Evolutionary conservation across 2,888 invertebrate species (phyloP).

Genomic region (Slavum lentiscoides): DNA sequence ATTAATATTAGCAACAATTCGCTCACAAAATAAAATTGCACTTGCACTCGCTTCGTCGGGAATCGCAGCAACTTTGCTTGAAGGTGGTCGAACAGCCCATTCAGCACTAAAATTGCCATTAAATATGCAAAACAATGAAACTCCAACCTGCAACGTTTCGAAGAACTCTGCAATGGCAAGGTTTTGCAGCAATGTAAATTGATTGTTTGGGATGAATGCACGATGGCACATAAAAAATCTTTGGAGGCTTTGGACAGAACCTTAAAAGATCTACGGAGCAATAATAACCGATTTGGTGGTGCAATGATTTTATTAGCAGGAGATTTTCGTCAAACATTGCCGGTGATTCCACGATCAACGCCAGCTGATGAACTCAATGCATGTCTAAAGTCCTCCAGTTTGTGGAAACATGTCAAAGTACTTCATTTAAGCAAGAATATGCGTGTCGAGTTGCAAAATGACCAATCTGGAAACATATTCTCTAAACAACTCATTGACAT

Average conservation of each 20-base stretch:
- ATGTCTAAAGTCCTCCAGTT: conserved; percentile 54
- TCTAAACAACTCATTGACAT: neutral
- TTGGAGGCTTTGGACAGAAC: conserved; percentile 58
- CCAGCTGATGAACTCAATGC: conserved; percentile 50
- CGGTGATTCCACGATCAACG: conserved; percentile 56
- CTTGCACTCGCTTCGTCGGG: too few species aligned
- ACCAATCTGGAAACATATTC: conserved; percentile 7
- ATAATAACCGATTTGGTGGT: too few species aligned
- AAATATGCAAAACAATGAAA: too few species aligned
- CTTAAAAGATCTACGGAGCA: neutral
- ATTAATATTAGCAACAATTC: too few species aligned
- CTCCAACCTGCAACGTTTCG: too few species aligned
- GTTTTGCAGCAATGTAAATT: conserved; percentile 54
- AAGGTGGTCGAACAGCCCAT: too few species aligned
- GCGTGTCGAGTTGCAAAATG: conserved; percentile 27
- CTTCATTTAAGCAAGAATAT: conserved; percentile 31
- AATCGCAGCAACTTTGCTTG: too few species aligned
- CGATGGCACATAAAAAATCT: conserved; percentile 59
- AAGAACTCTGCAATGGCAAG: too few species aligned
- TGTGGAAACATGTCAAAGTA: conserved; percentile 54
- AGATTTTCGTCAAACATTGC: conserved; percentile 58
- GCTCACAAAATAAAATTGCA: too few species aligned
- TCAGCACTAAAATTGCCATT: too few species aligned
- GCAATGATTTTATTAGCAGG: conserved; percentile 54
- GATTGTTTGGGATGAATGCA: conserved; percentile 58